phyloP scores from a whole-genome alignment of 1,140 invertebrate genomes.

The Drosophila gunungcola region DNA sequence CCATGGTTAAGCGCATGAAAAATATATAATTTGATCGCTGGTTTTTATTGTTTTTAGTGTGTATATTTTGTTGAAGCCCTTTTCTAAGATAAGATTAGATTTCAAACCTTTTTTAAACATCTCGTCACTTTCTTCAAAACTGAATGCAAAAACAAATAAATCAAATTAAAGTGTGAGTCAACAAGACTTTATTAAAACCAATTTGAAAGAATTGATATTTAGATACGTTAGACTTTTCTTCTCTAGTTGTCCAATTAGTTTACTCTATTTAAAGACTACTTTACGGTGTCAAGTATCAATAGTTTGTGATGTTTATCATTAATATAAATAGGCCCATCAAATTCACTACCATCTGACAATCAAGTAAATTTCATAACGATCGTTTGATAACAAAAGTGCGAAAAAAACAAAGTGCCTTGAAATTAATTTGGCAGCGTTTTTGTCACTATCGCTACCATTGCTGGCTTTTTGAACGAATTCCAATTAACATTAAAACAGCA shows the following conservation, averaged over 20 bases:
- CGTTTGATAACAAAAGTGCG: constrained; percentile 14
- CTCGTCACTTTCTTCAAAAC: background rate
- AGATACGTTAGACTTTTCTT: too few relatives aligned
- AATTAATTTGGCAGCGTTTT: constrained; percentile 8
- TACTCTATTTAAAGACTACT: background rate
- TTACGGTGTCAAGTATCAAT: background rate
- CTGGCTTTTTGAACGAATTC: background rate
- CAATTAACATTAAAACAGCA: constrained; percentile 11
- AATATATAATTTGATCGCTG: background rate
- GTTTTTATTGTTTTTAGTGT: background rate
- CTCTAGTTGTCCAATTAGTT: background rate
- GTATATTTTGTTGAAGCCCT: too few relatives aligned
- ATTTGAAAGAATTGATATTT: too few relatives aligned
- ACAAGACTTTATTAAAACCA: too few relatives aligned
- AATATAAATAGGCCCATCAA: constrained; percentile 23
- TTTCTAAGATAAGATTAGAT: constrained; percentile 2
- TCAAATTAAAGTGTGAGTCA: background rate
- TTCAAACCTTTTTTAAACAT: background rate
- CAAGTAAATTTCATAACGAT: constrained; percentile 24
- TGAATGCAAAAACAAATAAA: background rate
- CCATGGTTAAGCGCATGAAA: background rate
- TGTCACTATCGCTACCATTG: constrained; percentile 7
- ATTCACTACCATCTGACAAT: constrained; percentile 16
- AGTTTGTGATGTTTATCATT: constrained; percentile 13
- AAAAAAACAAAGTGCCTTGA: constrained; percentile 6